Evolutionary conservation across 2,113 vertebrate genomes (phyloP).

Genomic region (Murina feae): DNA sequence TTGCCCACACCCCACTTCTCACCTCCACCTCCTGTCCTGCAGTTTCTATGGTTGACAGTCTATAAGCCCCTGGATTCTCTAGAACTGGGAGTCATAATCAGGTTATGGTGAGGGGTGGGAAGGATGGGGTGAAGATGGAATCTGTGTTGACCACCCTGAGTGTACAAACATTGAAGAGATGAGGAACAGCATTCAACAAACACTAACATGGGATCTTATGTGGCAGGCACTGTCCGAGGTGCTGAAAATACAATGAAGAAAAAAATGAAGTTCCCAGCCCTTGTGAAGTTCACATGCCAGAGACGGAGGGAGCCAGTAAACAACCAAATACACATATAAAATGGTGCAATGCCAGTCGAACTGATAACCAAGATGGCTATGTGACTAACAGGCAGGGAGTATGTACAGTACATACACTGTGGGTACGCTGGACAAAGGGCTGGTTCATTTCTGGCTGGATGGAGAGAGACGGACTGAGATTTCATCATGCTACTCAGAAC

Average conservation of each 20-base stretch:
- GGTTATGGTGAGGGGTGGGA: too few species aligned
- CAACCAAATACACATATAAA: background rate
- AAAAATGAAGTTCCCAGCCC: background rate
- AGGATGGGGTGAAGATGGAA: background rate
- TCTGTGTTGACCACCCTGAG: background rate
- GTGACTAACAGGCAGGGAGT: background rate
- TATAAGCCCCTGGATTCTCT: background rate
- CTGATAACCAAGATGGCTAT: background rate
- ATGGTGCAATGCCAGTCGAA: too few species aligned
- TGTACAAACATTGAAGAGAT: background rate
- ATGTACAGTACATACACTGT: too few species aligned
- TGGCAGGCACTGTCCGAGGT: background rate
- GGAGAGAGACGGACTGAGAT: background rate
- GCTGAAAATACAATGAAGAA: background rate
- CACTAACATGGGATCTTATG: background rate
- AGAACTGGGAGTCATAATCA: background rate
- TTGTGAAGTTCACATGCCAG: background rate
- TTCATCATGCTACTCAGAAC: background rate
- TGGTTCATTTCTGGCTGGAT: background rate
- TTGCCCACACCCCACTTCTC: background rate
- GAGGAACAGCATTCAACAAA: background rate
- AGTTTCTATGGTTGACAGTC: background rate
- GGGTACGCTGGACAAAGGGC: background rate
- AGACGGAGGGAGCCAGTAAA: background rate
- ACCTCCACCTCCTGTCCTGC: background rate